Evolutionary conservation across 2,888 invertebrate genomes (phyloP).

Genomic region (Deladenus siricidicola): DNA sequence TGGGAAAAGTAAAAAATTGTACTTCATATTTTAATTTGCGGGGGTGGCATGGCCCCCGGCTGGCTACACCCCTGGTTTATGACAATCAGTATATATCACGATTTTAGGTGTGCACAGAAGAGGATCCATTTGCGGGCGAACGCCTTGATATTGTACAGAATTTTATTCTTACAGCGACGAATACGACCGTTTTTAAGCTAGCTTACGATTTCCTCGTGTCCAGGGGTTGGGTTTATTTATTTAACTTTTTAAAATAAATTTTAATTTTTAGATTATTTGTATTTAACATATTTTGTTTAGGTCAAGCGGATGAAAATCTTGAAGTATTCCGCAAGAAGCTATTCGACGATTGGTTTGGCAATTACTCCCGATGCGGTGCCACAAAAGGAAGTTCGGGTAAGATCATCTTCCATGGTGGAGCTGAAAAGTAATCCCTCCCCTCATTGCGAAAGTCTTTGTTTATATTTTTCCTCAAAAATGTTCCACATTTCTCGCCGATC

Average conservation of each 20-base stretch:
- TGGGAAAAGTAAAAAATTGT: too few relatives aligned
- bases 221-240: too few relatives aligned
- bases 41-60: too few relatives aligned
- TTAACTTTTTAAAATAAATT: too few relatives aligned
- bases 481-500: not conserved
- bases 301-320: slow-evolving; percentile 26
- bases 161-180: slow-evolving; percentile 37
- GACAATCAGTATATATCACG: not conserved
- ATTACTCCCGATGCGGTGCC: slow-evolving; percentile 43
- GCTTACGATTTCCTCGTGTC: slow-evolving; percentile 40
- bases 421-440: too few relatives aligned
- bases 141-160: slow-evolving; percentile 32
- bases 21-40: too few relatives aligned
- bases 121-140: slow-evolving; percentile 37
- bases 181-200: slow-evolving; percentile 39
- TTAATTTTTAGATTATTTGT: too few relatives aligned
- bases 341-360: slow-evolving; percentile 48
- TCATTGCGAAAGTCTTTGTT: too few relatives aligned
- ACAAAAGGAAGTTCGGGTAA: slow-evolving; percentile 42
- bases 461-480: not conserved
- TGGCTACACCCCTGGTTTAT: too few relatives aligned
- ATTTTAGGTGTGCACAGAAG: slow-evolving; percentile 40
- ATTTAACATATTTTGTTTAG: too few relatives aligned
- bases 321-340: slow-evolving; percentile 35
- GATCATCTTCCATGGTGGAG: not conserved